Evolutionary conservation across 2,113 vertebrate species (phyloP), one percentile per base, ranked within the genome.

Genomic region (Calyptomena viridis): DNA sequence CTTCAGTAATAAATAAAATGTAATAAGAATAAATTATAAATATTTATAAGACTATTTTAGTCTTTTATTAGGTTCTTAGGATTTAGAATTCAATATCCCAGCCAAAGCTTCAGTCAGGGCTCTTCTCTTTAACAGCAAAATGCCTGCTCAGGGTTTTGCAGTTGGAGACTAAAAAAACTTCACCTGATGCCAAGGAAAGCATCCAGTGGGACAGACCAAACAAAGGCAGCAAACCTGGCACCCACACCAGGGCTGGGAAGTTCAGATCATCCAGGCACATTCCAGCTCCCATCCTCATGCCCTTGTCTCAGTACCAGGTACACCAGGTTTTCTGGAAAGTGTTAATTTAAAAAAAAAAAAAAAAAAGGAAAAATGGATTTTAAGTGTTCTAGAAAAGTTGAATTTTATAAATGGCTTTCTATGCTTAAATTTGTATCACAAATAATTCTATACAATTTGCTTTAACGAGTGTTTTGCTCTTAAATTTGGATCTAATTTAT

Each of bases 31-130:
- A 95, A 95, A 76, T 96, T 88, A 94, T 96, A 97, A 94, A 93
- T 95, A 96, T 95, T 97, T 97, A 96, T 95, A 94, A 93, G 83
- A 37, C 87, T 94, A 93, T 93, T 97, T 95, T 89, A 33, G 80
- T 87, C 89, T 95, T 95, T 94, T 93, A 84, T 93, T 82, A 96
- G 85, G 46, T 90, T 74, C 92, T 87, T 90, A 68, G 50, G 90
- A 90, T 91, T 94, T 93, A 82, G 69, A 93, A 87, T 94, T 93
- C 66, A 83, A 94, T 89, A 93, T 92, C 71, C 63, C 89, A 63
- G 95, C 94, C 88, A 92, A 84, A 72, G 82, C 89, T 94, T 80
- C 78, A 42, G 82, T 81, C 68, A 17, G 87, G 88, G 53, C 69
- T 90, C 47, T 88, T 69, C 59, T 68, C 67, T 72, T 68, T 44